Evolutionary conservation across 2,888 invertebrate genomes (phyloP).

Genomic region (Mantis religiosa): DNA sequence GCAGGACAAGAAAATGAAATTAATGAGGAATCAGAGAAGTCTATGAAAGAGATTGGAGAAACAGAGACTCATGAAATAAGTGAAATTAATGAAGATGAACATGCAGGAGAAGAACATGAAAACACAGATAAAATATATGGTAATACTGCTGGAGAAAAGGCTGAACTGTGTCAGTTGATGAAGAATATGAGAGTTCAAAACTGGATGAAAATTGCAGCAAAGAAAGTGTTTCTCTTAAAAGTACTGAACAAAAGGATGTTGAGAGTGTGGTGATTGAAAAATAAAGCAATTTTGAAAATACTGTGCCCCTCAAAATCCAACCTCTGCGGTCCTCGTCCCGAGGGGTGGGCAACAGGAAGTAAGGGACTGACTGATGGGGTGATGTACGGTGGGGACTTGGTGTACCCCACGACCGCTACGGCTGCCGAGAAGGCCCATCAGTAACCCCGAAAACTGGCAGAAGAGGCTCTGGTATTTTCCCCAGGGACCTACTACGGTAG

Average conservation of each 20-base stretch:
- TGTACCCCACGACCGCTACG: too few relatives aligned
- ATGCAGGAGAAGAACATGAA: background rate
- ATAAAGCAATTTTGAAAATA: background rate
- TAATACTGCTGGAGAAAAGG: background rate
- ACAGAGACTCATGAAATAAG: background rate
- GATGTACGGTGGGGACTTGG: too few relatives aligned
- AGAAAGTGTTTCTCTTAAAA: background rate
- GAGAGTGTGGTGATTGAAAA: background rate
- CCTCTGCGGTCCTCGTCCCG: too few relatives aligned
- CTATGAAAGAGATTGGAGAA: background rate
- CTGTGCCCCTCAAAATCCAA: too few relatives aligned
- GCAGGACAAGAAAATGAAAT: background rate
- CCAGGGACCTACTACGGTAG: too few relatives aligned
- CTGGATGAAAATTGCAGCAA: background rate
- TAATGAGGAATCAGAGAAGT: background rate
- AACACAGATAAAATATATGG: too few relatives aligned
- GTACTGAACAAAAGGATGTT: background rate
- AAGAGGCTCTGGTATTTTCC: too few relatives aligned
- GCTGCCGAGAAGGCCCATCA: too few relatives aligned
- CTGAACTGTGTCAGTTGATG: background rate
- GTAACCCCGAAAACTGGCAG: too few relatives aligned
- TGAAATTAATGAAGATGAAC: background rate
- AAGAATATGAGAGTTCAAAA: background rate
- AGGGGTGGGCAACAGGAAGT: too few relatives aligned
- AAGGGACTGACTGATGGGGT: too few relatives aligned